Base-by-base conservation (phyloP, 2,113 vertebrate genomes). In the Hippocampus barbouri region DNA sequence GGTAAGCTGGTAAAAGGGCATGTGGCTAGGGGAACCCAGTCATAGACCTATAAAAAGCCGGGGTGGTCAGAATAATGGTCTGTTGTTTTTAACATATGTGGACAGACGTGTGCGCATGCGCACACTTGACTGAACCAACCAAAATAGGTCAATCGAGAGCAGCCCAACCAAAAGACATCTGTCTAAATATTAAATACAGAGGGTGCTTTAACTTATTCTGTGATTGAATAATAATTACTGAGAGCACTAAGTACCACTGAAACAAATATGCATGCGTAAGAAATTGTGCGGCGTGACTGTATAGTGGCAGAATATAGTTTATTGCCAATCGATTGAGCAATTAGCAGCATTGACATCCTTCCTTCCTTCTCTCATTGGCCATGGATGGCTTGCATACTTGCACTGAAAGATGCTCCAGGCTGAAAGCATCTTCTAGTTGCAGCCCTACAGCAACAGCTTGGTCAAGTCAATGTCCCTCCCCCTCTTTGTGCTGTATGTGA, bases 11-110 rank as follows among this genome's bases (percentile, higher is more conserved):
- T 82, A 75, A 77, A 79, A 80, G 83, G 85, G 67, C 43, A 66
- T 83, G 86, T 80, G 88, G 85, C 72, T 81, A 78, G 59, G 30
- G 73, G 27, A 69, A 73, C 61, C 34, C 43, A 27, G 68, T 71
- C 70, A 47, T 54, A 70, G 79, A 47, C 62, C 89, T 85, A 89
- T 73, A 89, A 89, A 88, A 86, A 87, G 69, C 74, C 45, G 15
- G 9, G 76, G 85, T 86, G 88, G 86, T 89, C 85, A 86, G 84
- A 87, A 87, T 85, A 89, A 86, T 80, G 79, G 76, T 62, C 84
- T 81, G 85, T 86, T 88, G 88, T 87, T 86, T 38, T 80, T 86
- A 79, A 79, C 76, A 74, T 72, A 63, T 63, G 47, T 74, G 67
- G 56, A 71, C 63, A 54, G 34, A 62, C 67, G 65, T 63, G 70